A percentile compares a stretch with the other conserved stretches of the same genome.
Evolutionary conservation across 2,113 vertebrate species (phyloP).

Genomic region (Lagenorhynchus albirostris): DNA sequence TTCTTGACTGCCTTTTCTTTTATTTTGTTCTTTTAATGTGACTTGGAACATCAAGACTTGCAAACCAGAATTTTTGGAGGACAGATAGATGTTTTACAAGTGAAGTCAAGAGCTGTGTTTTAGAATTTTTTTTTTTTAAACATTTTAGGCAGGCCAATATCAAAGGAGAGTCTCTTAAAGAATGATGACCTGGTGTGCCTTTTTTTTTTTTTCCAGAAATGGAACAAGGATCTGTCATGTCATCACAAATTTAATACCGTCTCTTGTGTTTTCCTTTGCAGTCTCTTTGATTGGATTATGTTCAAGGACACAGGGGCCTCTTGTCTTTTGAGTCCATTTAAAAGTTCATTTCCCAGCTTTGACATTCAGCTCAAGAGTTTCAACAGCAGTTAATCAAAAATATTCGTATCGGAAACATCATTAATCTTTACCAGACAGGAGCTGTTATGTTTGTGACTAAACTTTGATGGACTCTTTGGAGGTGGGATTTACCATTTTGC

Average conservation of each 20-base stretch:
- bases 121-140: background rate
- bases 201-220: background rate
- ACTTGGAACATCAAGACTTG: background rate
- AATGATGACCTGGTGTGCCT: conserved; percentile 48
- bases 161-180: conserved; percentile 25
- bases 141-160: background rate
- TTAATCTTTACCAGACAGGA: conserved; percentile 75
- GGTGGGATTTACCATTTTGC: conserved; percentile 52
- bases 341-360: conserved; percentile 68
- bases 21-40: background rate
- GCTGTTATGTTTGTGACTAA: conserved; percentile 50
- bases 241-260: conserved; percentile 44
- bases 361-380: conserved; percentile 70
- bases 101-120: background rate
- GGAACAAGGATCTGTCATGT: conserved; percentile 67
- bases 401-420: conserved; percentile 27
- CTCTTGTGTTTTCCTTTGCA: conserved; percentile 54
- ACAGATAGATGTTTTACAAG: background rate
- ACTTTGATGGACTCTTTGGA: conserved; percentile 39
- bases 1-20: background rate
- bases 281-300: background rate
- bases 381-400: conserved; percentile 75
- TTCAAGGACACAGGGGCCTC: conserved; percentile 56
- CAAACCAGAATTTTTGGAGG: background rate
- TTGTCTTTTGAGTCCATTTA: conserved; percentile 67